Base-by-base conservation (phyloP, 2,797 vertebrate genomes). In the Leptoclinus maculatus region DNA sequence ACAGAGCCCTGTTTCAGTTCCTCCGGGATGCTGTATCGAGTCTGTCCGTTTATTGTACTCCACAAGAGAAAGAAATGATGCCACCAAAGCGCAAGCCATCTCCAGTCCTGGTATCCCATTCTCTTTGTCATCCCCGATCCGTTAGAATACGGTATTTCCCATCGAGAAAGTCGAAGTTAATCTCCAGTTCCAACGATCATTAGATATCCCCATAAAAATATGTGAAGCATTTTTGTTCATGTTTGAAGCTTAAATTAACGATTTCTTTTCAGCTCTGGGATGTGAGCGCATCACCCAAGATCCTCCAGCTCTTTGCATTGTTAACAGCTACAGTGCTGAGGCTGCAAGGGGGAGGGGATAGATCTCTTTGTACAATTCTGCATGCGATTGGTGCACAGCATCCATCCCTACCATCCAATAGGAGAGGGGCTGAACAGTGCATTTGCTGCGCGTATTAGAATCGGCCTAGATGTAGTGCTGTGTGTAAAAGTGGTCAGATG, bases 21-120 rank as follows among this genome's bases (percentile, higher is more conserved):
- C 89, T 97, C 96, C 2, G 94, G 93, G 88, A 96, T 94, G 87
- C 94, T 95, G 89, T 96, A 96, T 11, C 93, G 96, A 91, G 95
- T 95, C 91, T 96, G 96, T 74, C 90, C 95, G 13, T 83, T 21
- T 80, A 84, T 88, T 79, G 83, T 88, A 87, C 25, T 90, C 92
- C 92, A 92, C 67, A 93, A 58, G 57, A 89, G 74, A 71, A 91
- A 83, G 84, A 92, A 90, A 88, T 84, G 45, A 71, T 89, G 58
- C 86, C 90, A 90, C 87, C 83, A 92, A 36, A 91, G 64, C 43
- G 73, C 74, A 45, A 43, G 78, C 85, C 90, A 92, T 75, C 79
- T 83, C 90, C 83, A 83, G 83, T 80, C 84, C 81, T 77, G 67
- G 80, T 83, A 80, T 80, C 73, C 78, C 2, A 77, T 78, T 88